Evolutionary conservation across 2,113 vertebrate genomes (phyloP).

Genomic region (Oreochromis spilurus): DNA sequence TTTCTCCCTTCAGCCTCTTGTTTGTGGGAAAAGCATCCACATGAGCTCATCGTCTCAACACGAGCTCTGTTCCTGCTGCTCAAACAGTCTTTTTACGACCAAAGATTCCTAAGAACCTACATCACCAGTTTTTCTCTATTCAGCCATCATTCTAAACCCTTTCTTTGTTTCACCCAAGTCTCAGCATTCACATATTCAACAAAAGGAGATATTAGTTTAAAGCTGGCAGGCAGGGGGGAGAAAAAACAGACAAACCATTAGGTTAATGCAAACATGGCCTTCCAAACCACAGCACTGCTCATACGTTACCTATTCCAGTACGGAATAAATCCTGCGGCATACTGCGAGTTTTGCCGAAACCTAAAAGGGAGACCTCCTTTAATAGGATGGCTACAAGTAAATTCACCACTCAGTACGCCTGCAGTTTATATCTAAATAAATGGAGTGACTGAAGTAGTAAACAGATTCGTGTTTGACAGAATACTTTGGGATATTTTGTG

Average conservation of each 20-base stretch:
- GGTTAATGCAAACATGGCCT: slow-evolving; percentile 24
- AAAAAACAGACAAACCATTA: slow-evolving; percentile 11
- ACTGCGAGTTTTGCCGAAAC: slow-evolving; percentile 71
- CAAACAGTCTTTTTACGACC: not conserved
- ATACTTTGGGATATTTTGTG: not conserved
- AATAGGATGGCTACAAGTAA: slow-evolving; percentile 23
- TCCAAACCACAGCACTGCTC: not conserved
- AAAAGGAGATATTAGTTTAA: slow-evolving; percentile 45
- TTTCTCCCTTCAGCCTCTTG: not conserved
- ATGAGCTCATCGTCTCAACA: not conserved
- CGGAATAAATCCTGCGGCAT: slow-evolving; percentile 70
- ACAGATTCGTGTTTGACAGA: not conserved
- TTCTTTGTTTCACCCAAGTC: not conserved
- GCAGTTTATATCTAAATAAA: not conserved
- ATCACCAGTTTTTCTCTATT: not conserved
- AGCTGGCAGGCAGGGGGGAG: slow-evolving; percentile 28
- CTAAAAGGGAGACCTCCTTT: slow-evolving; percentile 63
- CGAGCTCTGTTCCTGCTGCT: not conserved
- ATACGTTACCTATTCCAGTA: slow-evolving; percentile 70
- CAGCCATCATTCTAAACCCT: not conserved
- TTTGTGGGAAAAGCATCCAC: not conserved
- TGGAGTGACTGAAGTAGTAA: not conserved
- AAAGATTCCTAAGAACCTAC: not conserved
- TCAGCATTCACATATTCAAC: not conserved
- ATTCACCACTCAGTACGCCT: not conserved